phyloP scores from a whole-genome alignment of 2,113 vertebrate species.

The Arothron firmamentum region DNA sequence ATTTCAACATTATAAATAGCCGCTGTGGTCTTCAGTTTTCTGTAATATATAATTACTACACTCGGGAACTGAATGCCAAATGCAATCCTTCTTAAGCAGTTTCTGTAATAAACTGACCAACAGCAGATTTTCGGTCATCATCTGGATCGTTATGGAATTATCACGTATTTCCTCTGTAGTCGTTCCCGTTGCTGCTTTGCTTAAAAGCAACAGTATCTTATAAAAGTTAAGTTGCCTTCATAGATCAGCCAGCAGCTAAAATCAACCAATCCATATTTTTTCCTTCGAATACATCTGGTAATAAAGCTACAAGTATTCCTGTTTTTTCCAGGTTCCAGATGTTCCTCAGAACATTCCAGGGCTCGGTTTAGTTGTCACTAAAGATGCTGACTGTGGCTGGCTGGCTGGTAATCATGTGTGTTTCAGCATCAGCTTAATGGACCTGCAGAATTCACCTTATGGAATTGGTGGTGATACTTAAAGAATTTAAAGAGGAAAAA shows the following conservation, averaged over 20 bases:
- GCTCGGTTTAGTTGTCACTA: constrained; percentile 18
- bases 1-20: constrained; percentile 37
- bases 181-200: neutral
- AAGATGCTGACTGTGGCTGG: neutral
- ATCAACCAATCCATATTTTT: neutral
- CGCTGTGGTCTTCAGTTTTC: constrained; percentile 36
- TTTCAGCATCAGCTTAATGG: too few species aligned
- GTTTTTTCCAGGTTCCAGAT: too few species aligned
- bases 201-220: constrained; percentile 1
- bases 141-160: neutral
- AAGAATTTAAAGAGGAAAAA: too few species aligned
- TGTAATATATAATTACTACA: constrained; percentile 38
- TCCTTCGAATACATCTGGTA: neutral
- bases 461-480: too few species aligned
- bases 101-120: neutral
- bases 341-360: too few species aligned
- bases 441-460: too few species aligned
- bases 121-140: neutral
- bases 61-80: constrained; percentile 3
- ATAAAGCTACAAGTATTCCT: neutral
- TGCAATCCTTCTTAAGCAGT: neutral
- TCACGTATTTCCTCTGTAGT: neutral
- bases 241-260: neutral
- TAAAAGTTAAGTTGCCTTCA: neutral
- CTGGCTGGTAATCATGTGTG: too few species aligned